These are phyloP conservation scores for Cheilosia variabilis DNA, from an alignment of 2,888 invertebrate genomes.

Conservation along the genomic window DNA sequence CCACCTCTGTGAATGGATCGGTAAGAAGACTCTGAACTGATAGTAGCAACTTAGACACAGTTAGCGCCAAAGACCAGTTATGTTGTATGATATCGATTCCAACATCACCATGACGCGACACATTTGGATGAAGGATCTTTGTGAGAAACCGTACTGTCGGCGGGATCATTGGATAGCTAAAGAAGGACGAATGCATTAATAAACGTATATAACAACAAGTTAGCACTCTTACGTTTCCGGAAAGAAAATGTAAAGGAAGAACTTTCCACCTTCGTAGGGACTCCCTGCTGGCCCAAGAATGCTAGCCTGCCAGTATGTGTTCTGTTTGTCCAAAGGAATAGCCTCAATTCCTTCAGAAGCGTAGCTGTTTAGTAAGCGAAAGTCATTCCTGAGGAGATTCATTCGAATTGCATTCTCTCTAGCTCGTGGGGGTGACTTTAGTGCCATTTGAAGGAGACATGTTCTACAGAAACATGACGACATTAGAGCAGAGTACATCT, in stretches of 20 bases:
- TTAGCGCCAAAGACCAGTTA: conserved; percentile 97
- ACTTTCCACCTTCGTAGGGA: conserved; percentile 97
- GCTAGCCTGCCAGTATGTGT: conserved; percentile 95
- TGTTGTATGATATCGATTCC: conserved; percentile 97
- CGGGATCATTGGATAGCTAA: conserved; percentile 94
- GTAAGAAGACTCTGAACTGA: conserved; percentile 94
- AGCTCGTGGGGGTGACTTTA: conserved; percentile 87
- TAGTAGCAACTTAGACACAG: conserved; percentile 94
- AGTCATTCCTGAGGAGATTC: conserved; percentile 91
- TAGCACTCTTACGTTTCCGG: conserved; percentile 87
- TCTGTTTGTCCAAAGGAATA: conserved; percentile 82
- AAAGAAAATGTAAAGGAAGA: conserved; percentile 95
- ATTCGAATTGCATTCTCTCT: conserved; percentile 93
- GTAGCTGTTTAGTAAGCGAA: conserved; percentile 83
- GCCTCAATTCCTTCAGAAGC: conserved; percentile 83
- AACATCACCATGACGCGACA: conserved; percentile 97
- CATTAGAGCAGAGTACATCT: conserved; percentile 88
- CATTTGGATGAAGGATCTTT: conserved; percentile 96
- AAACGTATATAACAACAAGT: background rate
- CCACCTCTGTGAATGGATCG: conserved; percentile 93
- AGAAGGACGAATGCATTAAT: background rate
- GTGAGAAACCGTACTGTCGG: conserved; percentile 96
- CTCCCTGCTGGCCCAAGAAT: conserved; percentile 96
- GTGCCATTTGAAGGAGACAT: conserved; percentile 93
- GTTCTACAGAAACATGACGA: conserved; percentile 93